These are phyloP conservation scores for Megalops cyprinoides DNA, from an alignment of 2,797 vertebrate genomes.

Conservation along the genomic window DNA sequence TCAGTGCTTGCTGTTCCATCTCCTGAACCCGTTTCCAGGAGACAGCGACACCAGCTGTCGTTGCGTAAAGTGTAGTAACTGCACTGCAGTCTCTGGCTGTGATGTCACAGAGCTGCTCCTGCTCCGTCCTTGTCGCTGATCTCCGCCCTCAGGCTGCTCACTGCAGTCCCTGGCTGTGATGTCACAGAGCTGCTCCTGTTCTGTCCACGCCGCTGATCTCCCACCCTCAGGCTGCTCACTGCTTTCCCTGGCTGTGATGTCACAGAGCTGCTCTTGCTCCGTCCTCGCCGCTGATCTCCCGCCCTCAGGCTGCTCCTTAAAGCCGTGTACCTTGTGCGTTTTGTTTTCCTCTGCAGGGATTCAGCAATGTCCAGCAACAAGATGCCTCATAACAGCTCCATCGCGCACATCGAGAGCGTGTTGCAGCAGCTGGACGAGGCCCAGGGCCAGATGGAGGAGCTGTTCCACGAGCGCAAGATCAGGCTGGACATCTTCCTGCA, in stretches of 20 bases:
- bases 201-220: neutral
- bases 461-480: conserved; percentile 95
- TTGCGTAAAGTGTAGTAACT: too few species aligned
- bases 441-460: conserved; percentile 95
- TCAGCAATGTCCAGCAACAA: conserved; percentile 84
- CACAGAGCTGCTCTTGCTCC: neutral
- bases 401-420: conserved; percentile 93
- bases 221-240: too few species aligned
- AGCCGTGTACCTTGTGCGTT: neutral
- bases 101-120: neutral
- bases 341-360: conserved; percentile 68
- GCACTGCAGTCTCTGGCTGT: too few species aligned
- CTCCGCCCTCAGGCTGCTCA: neutral
- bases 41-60: neutral
- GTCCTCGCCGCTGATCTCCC: neutral
- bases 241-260: too few species aligned
- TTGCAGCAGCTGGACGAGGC: conserved; percentile 95
- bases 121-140: neutral
- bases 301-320: neutral
- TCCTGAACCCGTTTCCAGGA: neutral
- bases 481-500: conserved; percentile 94
- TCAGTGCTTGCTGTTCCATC: neutral
- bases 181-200: neutral
- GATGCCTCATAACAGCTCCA: conserved; percentile 91
- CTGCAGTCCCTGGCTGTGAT: too few species aligned